Evolutionary conservation across 2,797 vertebrate species (phyloP), one percentile per base, ranked within the genome.

Genomic region (Alauda arvensis): DNA sequence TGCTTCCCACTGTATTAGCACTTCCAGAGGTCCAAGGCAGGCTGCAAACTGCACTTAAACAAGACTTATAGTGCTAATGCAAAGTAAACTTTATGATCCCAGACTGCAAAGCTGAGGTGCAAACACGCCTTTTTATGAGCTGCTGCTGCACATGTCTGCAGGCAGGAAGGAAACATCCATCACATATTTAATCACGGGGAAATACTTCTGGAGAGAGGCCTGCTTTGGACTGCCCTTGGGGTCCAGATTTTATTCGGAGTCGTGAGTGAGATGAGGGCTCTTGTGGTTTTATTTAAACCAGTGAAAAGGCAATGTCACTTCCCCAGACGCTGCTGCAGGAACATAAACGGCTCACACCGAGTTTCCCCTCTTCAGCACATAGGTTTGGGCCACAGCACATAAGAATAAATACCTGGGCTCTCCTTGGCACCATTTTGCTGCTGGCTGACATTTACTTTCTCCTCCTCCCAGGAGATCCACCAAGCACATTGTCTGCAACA

Each of bases 401-500:
- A 16, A 23, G 17, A 40, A 8, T 18, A 28, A 75, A 28, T 48
- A 43, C 2, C 2, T 48, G 57, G n/a, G 19, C 14, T 74, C 45
- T 42, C 79, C 69, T 14, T 57, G 18, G 10, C 18, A 40, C 14
- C 2, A 1, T 34, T 67, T 56, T 77, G 52, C 52, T 88, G 26
- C 26, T 67, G 21, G 13, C 16, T 91, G 66, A 42, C 31, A 7
- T 63, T 63, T 60, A 7, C 9, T 76, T 69, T 13, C 3, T 72
- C 82, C 72, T 56, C 33, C 48, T 72, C 8, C 14, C 94, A 99
- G 99, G 97, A 98, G 99, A 62, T 98, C 98, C 6, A 97, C 98
- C 1, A 97, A 98, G 85, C 98, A 97, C 96, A 99, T 99, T 55
- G 97, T 99, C 29, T 99, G 99, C 45, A 98, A 98, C 70, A 99